phyloP scores from a whole-genome alignment of 2,113 vertebrate genomes.

The Bufo bufo region DNA sequence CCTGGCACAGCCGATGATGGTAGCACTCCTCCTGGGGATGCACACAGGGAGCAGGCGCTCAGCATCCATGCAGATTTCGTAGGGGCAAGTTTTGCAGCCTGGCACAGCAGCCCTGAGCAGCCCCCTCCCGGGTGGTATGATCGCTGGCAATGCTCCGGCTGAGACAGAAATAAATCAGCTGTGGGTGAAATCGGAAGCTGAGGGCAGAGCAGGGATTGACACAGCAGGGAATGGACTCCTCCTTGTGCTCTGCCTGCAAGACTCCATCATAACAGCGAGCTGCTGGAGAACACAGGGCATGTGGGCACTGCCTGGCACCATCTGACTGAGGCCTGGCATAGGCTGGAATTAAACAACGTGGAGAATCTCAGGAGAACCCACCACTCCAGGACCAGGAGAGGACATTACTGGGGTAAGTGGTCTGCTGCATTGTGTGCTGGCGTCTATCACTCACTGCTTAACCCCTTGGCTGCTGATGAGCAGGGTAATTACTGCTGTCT shows the following conservation, averaged over 20 bases:
- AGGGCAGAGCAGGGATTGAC: conserved; percentile 21
- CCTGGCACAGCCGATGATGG: neutral
- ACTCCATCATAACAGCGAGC: neutral
- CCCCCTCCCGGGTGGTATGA: neutral
- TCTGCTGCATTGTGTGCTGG: neutral
- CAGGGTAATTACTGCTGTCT: neutral
- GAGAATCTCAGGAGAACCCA: conserved; percentile 35
- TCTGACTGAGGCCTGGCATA: neutral
- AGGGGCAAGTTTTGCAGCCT: conserved; percentile 30
- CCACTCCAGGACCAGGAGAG: conserved; percentile 41
- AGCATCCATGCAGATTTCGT: conserved; percentile 16
- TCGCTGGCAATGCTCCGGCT: neutral
- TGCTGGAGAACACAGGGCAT: neutral
- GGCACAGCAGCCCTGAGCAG: neutral
- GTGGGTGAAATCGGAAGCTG: conserved; percentile 37
- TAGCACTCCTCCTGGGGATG: neutral
- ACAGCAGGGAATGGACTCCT: conserved; percentile 34
- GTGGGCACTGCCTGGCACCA: neutral
- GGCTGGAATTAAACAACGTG: conserved; percentile 29
- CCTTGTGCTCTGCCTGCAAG: neutral
- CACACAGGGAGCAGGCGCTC: neutral
- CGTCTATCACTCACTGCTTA: neutral
- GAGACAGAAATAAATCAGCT: conserved; percentile 21
- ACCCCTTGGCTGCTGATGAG: neutral
- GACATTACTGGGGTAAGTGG: conserved; percentile 22